A percentile compares a stretch with the other conserved stretches of the same genome.
Evolutionary conservation across 1,140 invertebrate species (phyloP).

Genomic region (Drosophila ohnishii): DNA sequence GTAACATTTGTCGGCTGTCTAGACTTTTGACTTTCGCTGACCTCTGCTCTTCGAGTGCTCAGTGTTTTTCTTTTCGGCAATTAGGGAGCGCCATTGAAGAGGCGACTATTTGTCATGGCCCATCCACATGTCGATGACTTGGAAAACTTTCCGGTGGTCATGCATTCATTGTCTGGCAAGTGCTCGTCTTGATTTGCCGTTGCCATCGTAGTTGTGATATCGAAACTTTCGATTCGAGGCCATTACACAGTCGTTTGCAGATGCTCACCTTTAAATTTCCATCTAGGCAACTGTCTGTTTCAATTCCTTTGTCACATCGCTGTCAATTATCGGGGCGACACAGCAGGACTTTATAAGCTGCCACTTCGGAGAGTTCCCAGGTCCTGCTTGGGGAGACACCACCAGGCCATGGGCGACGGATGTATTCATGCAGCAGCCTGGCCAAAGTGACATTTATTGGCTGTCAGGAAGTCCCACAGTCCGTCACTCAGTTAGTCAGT

Average conservation of each 20-base stretch:
- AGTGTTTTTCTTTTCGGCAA: slow-evolving; percentile 24
- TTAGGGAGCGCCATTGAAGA: slow-evolving; percentile 7
- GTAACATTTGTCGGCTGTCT: slow-evolving; percentile 56
- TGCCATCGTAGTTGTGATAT: not conserved
- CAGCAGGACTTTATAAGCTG: slow-evolving; percentile 72
- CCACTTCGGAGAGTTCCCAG: slow-evolving; percentile 55
- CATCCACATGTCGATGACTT: slow-evolving; percentile 43
- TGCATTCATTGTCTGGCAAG: slow-evolving; percentile 21
- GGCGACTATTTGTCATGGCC: slow-evolving; percentile 36
- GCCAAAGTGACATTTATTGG: slow-evolving; percentile 76
- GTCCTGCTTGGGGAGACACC: slow-evolving; percentile 27
- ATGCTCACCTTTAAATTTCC: slow-evolving; percentile 39
- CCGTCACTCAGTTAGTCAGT: slow-evolving; percentile 34
- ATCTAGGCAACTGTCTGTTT: slow-evolving; percentile 55
- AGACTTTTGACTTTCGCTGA: slow-evolving; percentile 61
- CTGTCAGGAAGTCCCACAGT: slow-evolving; percentile 61
- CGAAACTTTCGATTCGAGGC: slow-evolving; percentile 9
- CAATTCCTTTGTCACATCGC: slow-evolving; percentile 63
- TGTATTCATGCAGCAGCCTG: slow-evolving; percentile 53
- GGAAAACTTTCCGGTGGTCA: slow-evolving; percentile 16
- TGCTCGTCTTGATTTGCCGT: slow-evolving; percentile 1
- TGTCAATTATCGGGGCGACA: slow-evolving; percentile 77
- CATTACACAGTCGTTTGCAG: slow-evolving; percentile 19
- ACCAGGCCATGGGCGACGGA: slow-evolving; percentile 30
- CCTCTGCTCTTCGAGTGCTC: slow-evolving; percentile 16